Percentiles rank a stretch among this genome's conserved stretches.
phyloP scores from a whole-genome alignment of 2,113 vertebrate genomes.

The Tor tambroides region DNA sequence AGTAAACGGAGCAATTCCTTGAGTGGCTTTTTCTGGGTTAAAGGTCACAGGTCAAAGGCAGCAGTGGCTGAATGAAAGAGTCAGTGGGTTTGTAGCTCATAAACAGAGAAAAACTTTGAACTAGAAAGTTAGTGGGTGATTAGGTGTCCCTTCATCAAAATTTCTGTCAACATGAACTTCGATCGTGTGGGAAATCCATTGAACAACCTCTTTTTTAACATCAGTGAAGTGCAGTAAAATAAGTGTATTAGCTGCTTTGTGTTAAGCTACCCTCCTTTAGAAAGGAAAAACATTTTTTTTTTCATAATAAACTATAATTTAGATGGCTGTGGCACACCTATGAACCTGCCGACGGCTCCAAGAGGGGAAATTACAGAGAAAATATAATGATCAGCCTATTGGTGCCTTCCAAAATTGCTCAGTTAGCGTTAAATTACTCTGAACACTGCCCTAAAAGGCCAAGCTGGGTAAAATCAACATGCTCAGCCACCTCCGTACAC shows the following conservation, averaged over 20 bases:
- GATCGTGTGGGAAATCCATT: constrained; percentile 7
- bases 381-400: constrained; percentile 20
- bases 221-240: background rate
- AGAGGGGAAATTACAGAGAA: constrained; percentile 14
- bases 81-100: constrained; percentile 27
- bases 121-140: background rate
- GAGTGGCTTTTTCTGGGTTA: background rate
- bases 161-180: constrained; percentile 22
- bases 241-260: background rate
- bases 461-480: constrained; percentile 34
- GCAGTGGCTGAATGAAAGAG: background rate
- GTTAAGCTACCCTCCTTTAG: background rate
- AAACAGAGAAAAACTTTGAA: constrained; percentile 36
- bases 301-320: background rate
- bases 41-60: constrained; percentile 12
- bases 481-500: constrained; percentile 18
- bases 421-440: constrained; percentile 31
- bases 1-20: background rate
- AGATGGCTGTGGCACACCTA: constrained; percentile 6
- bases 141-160: constrained; percentile 10
- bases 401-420: constrained; percentile 42
- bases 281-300: background rate
- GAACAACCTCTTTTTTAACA: background rate
- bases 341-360: background rate
- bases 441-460: constrained; percentile 23